A percentile compares a stretch with the other conserved stretches of the same genome.
phyloP scores from a whole-genome alignment of 2,113 vertebrate genomes.

The Stigmatopora nigra region DNA sequence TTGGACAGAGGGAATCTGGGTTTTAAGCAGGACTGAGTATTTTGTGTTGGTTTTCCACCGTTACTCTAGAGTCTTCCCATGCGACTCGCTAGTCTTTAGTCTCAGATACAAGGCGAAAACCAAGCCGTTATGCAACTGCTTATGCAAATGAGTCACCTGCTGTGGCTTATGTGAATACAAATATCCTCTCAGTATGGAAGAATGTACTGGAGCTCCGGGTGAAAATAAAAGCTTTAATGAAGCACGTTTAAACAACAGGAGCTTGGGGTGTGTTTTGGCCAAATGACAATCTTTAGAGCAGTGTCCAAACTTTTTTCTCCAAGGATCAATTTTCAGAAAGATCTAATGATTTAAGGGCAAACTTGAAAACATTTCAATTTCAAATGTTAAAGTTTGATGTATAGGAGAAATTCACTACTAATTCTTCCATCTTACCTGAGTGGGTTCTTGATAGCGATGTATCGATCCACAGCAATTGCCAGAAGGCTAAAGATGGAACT shows the following conservation, averaged over 20 bases:
- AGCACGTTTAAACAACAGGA: not conserved
- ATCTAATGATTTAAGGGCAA: no score
- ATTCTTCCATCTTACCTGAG: slow-evolving; percentile 76
- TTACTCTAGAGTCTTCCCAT: no score
- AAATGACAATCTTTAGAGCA: not conserved
- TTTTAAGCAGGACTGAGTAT: no score
- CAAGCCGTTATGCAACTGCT: slow-evolving; percentile 31
- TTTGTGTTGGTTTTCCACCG: no score
- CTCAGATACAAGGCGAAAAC: not conserved
- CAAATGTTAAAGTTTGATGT: no score
- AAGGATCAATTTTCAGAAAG: not conserved
- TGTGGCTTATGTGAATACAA: slow-evolving; percentile 31
- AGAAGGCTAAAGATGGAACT: slow-evolving; percentile 97
- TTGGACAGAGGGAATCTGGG: no score
- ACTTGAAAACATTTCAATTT: no score
- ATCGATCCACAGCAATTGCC: slow-evolving; percentile 91
- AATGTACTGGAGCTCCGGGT: slow-evolving; percentile 6
- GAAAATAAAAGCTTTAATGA: not conserved
- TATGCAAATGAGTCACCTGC: slow-evolving; percentile 42
- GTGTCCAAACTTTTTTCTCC: not conserved
- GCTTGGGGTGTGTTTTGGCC: not conserved
- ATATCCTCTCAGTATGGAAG: slow-evolving; percentile 11
- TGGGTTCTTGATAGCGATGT: slow-evolving; percentile 90
- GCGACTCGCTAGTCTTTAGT: not conserved
- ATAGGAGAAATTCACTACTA: not conserved